Evolutionary conservation across 2,113 vertebrate species (phyloP).

Genomic region (Petrocephalus microphthalmus): DNA sequence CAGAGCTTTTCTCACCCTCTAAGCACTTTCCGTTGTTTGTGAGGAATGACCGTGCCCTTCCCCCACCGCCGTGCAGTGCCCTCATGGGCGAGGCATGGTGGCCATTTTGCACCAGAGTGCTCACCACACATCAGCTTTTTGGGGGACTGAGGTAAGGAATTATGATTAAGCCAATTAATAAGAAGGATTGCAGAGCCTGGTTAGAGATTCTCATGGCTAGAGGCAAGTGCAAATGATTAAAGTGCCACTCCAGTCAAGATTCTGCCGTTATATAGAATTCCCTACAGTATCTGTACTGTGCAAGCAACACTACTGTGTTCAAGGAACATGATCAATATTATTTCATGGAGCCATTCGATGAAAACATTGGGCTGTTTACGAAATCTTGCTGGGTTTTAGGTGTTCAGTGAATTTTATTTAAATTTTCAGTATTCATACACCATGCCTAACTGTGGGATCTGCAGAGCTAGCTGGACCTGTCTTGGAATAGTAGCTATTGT

Average conservation of each 20-base stretch:
- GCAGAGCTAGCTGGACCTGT: background rate
- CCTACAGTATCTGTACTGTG: background rate
- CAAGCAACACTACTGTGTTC: background rate
- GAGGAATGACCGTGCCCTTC: background rate
- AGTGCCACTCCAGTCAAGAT: constrained; percentile 9
- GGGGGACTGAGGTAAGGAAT: background rate
- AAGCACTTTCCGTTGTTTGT: background rate
- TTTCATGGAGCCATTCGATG: background rate
- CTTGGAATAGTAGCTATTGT: background rate
- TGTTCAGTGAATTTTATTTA: background rate
- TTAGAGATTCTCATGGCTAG: background rate
- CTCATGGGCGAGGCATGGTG: background rate
- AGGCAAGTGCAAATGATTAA: background rate
- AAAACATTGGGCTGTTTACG: background rate
- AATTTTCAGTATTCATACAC: too few species aligned
- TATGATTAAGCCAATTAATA: background rate
- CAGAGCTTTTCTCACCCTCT: background rate
- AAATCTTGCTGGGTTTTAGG: background rate
- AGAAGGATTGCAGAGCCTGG: background rate
- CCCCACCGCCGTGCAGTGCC: background rate
- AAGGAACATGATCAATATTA: background rate
- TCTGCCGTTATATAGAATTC: background rate
- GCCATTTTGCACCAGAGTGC: constrained; percentile 5
- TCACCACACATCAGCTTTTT: constrained; percentile 8
- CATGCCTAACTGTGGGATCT: background rate